Base-by-base conservation (phyloP, 2,113 vertebrate genomes). In the Chloropsis cyanopogon region DNA sequence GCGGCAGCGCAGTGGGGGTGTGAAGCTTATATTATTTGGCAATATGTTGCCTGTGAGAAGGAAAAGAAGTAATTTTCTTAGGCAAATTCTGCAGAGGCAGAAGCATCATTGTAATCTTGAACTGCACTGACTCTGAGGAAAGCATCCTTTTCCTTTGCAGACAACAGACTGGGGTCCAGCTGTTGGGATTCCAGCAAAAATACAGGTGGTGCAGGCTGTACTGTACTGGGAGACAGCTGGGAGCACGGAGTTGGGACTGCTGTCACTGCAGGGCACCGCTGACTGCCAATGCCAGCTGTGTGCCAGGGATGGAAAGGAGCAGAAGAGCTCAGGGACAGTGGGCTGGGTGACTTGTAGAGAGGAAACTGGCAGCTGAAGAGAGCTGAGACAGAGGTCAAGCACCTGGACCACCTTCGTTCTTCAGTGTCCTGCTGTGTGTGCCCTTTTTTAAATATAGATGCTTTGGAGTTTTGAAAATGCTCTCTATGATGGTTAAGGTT, bases 211-310 rank as follows among this genome's bases (percentile, higher is more conserved):
- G 13, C 16, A 18, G 72, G 39, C 10, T 72, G 59, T 52, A 9
- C 10, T 70, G 46, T 37, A 28, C 21, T 18, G 44, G 61, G 59
- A 37, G 15, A 5, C 4, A 9, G 14, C 29, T 23, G 56, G 16
- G 31, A 46, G 33, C 11, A 4, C 0, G 0, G 11, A 56, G n/a
- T 4, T 44, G 50, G 41, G 46, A 17, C 42, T 50, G 70, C 2
- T 5, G 4, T 59, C 24, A 14, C 35, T 21, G 21, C 65, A 69
- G 57, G 3, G 2, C 5, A 4, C 9, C 0, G 4, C 46, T 90
- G 14, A 35, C 10, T 46, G 35, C 61, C 41, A 24, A 0, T 7
- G 15, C 44, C 47, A 42, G 37, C 3, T 0, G 2, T 7, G 10
- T 22, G 21, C n/a, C 7, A 9, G 12, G 28, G n/a, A 14, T 42